Evolutionary conservation across 2,888 invertebrate species (phyloP).

Genomic region (Caenorhabditis becei): DNA sequence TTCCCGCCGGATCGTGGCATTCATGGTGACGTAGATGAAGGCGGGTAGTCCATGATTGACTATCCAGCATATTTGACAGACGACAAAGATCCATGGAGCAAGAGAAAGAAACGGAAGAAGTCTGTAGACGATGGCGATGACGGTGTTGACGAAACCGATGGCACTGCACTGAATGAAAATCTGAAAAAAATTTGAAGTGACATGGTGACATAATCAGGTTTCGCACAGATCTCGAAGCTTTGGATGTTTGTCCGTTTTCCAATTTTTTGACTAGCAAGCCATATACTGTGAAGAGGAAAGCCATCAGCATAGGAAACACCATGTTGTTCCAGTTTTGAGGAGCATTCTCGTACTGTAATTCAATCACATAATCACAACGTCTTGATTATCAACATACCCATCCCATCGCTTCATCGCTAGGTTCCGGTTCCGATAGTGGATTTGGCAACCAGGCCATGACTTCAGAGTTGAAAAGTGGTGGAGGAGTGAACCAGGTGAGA

Average conservation of each 20-base stretch:
- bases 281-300: conserved; percentile 27
- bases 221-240: conserved; percentile 28
- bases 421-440: conserved; percentile 29
- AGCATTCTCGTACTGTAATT: conserved; percentile 32
- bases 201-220: background rate
- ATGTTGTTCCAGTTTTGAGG: conserved; percentile 49
- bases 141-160: conserved; percentile 50
- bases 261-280: conserved; percentile 23
- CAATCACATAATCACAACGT: no score
- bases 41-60: conserved; percentile 44
- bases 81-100: conserved; percentile 13
- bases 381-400: no score
- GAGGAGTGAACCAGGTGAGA: conserved; percentile 26
- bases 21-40: conserved; percentile 45
- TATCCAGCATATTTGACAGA: conserved; percentile 34
- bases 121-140: conserved; percentile 44
- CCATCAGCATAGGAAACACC: conserved; percentile 28
- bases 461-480: conserved; percentile 23
- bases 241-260: conserved; percentile 37
- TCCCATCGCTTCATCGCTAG: conserved; percentile 17
- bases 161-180: conserved; percentile 47
- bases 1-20: conserved; percentile 24
- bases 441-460: conserved; percentile 42
- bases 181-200: conserved; percentile 14
- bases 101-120: conserved; percentile 25